A percentile compares a stretch with the other conserved stretches of the same genome.
Conservation (phyloP, 2,113 vertebrate species). For the Lagopus leucura region DNA sequence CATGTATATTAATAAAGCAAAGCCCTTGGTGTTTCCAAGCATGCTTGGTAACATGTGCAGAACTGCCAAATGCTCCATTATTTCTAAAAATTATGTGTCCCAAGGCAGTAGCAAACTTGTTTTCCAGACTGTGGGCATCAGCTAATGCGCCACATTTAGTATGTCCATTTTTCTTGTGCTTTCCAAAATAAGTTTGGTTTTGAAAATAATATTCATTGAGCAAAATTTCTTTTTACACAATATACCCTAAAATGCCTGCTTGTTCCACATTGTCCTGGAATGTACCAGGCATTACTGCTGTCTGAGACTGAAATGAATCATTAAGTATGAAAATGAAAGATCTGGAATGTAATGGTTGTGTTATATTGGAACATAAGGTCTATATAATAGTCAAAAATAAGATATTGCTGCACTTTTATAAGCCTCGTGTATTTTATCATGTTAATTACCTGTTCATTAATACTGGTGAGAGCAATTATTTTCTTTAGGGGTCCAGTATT, state of each 20-base stretch:
- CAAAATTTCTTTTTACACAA: not conserved
- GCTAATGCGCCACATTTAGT: slow-evolving; percentile 38
- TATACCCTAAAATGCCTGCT: not conserved
- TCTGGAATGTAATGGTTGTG: not conserved
- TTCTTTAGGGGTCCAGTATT: slow-evolving; percentile 20
- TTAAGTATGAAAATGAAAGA: not conserved
- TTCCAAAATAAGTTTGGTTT: not conserved
- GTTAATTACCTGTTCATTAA: slow-evolving; percentile 43
- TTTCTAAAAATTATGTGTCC: slow-evolving; percentile 81
- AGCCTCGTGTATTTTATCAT: slow-evolving; percentile 3
- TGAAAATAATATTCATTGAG: not conserved
- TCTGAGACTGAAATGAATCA: not conserved
- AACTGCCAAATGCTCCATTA: slow-evolving; percentile 80
- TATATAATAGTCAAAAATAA: slow-evolving; percentile 28
- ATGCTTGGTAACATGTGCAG: slow-evolving; percentile 70
- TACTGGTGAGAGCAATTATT: slow-evolving; percentile 36
- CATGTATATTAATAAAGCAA: slow-evolving; percentile 74
- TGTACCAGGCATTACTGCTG: not conserved
- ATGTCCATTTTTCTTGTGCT: slow-evolving; percentile 34
- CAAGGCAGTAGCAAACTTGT: slow-evolving; percentile 73
- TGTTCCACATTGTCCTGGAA: not conserved
- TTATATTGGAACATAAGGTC: not conserved
- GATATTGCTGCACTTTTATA: not conserved
- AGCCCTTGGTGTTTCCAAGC: slow-evolving; percentile 63
- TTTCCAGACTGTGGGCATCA: slow-evolving; percentile 69